A percentile compares a stretch with the other conserved stretches of the same genome.
These are phyloP conservation scores for Morinoia aosen DNA, from an alignment of 2,888 invertebrate species.

Conservation along the genomic window DNA sequence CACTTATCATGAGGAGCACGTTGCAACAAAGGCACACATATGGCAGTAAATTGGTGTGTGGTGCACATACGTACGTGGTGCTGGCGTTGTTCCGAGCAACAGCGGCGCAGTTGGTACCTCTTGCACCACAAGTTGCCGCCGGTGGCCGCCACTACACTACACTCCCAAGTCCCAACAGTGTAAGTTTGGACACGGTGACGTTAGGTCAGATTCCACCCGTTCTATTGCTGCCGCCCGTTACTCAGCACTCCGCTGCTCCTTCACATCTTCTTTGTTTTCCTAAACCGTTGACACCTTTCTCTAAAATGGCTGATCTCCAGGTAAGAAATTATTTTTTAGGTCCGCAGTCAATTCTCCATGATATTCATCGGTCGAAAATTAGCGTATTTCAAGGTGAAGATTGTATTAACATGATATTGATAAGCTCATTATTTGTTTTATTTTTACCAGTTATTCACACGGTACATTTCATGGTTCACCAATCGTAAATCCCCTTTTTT, in stretches of 20 bases:
- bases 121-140: constrained; percentile 12
- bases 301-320: constrained; percentile 12
- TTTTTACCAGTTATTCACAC: background rate
- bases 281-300: background rate
- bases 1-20: background rate
- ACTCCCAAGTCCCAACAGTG: background rate
- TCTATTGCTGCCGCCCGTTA: background rate
- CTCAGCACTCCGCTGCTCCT: background rate
- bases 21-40: background rate
- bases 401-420: background rate
- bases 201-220: background rate
- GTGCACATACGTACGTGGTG: background rate
- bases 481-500: background rate
- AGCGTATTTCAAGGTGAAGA: background rate
- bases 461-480: no score
- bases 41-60: constrained; percentile 1
- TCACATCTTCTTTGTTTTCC: background rate
- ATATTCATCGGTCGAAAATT: background rate
- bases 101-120: background rate
- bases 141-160: background rate
- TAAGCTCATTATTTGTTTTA: background rate
- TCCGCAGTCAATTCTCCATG: background rate
- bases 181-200: background rate
- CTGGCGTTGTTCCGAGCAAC: constrained; percentile 17
- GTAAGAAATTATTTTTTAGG: background rate